Evolutionary conservation across 2,888 invertebrate genomes (phyloP).

Genomic region (Metallyticus violacea): DNA sequence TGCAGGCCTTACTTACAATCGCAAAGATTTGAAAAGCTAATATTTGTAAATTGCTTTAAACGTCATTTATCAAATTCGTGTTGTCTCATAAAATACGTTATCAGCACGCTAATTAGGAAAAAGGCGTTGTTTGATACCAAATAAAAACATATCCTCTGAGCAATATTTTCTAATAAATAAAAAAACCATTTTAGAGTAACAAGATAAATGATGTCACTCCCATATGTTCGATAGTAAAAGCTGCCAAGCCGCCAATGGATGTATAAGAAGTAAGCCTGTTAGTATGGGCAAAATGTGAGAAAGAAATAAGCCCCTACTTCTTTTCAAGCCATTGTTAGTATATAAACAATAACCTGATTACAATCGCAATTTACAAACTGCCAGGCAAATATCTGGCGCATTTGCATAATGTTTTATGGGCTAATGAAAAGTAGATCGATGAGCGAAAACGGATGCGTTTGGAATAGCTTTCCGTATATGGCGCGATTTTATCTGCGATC

Average conservation of each 20-base stretch:
- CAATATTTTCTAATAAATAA: not conserved
- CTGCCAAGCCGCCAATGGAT: not conserved
- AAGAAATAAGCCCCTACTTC: not conserved
- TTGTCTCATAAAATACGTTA: too few relatives aligned
- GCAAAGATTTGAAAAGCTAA: too few relatives aligned
- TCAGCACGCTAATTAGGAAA: too few relatives aligned
- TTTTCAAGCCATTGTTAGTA: not conserved
- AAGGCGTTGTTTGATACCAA: not conserved
- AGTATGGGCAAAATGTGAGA: not conserved
- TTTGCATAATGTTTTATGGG: not conserved
- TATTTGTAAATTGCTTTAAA: too few relatives aligned
- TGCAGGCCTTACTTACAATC: too few relatives aligned
- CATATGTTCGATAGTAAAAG: not conserved
- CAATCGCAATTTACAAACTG: not conserved
- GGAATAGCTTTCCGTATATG: not conserved
- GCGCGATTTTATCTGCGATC: not conserved
- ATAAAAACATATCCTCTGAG: not conserved
- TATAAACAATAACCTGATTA: not conserved
- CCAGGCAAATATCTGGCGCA: not conserved
- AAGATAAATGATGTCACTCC: not conserved
- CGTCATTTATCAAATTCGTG: too few relatives aligned
- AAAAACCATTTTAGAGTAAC: not conserved
- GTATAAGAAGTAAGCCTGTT: not conserved
- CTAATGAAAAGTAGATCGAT: not conserved
- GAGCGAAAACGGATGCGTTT: not conserved